phyloP scores from a whole-genome alignment of 2,113 vertebrate genomes.

The Macheiramphus alcinus region DNA sequence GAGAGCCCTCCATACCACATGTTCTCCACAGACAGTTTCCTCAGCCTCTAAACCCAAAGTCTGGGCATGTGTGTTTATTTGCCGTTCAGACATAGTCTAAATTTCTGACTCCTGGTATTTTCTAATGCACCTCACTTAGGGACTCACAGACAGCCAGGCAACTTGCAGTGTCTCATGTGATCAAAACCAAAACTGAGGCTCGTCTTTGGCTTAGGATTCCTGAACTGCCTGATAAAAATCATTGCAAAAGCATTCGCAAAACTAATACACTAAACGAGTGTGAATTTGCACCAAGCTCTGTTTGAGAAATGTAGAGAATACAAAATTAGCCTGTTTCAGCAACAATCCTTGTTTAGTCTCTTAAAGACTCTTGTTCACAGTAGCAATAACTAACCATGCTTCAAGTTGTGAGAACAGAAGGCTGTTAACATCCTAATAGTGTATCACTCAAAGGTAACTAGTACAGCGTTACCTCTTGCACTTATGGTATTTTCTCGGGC shows the following conservation, averaged over 20 bases:
- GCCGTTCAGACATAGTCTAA: neutral
- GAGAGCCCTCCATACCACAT: neutral
- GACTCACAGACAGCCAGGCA: neutral
- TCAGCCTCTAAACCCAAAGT: neutral
- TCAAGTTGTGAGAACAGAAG: neutral
- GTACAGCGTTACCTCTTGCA: neutral
- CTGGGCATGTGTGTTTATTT: neutral
- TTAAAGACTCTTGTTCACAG: neutral
- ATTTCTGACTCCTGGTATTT: neutral
- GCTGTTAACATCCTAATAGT: neutral
- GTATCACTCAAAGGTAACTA: neutral
- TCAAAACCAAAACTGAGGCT: neutral
- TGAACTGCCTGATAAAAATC: neutral
- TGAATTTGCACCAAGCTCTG: neutral
- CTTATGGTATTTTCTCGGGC: rapidly evolving
- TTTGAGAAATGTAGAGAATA: neutral
- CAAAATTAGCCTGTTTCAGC: neutral
- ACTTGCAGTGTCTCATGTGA: neutral
- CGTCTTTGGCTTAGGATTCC: neutral
- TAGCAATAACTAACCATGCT: neutral
- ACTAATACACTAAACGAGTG: neutral
- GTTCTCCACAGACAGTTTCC: neutral
- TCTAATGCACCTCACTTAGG: neutral
- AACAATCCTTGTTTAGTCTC: neutral
- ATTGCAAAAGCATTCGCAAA: neutral